A percentile compares a stretch with the other conserved stretches of the same genome.
These are phyloP conservation scores for Caracal caracal DNA, from an alignment of 2,113 vertebrate genomes.

Conservation along the genomic window DNA sequence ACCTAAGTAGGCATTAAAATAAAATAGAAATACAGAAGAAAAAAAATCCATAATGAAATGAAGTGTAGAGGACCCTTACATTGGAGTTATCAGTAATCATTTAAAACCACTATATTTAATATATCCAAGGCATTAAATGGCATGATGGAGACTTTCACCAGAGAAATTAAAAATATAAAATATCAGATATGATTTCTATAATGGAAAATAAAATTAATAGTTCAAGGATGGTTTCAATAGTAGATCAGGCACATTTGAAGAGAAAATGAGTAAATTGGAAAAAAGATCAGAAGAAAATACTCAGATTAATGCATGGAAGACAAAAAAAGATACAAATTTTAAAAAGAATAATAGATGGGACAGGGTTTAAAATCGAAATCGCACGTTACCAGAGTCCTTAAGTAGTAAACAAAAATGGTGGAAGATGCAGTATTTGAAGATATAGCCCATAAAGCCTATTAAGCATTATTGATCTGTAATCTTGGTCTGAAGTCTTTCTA, in stretches of 20 bases:
- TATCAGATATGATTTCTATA: neutral
- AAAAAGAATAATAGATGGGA: neutral
- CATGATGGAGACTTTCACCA: neutral
- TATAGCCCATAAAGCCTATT: neutral
- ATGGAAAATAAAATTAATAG: neutral
- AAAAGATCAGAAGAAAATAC: neutral
- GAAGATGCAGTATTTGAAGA: neutral
- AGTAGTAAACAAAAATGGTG: neutral
- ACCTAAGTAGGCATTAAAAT: neutral
- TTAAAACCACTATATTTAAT: neutral
- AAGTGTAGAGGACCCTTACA: neutral
- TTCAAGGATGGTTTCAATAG: neutral
- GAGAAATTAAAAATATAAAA: neutral
- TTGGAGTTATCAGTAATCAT: neutral
- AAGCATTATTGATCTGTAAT: neutral
- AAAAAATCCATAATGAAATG: neutral
- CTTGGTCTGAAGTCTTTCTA: neutral
- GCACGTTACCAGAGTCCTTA: neutral
- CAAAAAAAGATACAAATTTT: neutral
- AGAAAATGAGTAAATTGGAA: neutral
- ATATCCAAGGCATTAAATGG: neutral
- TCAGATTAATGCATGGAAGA: neutral
- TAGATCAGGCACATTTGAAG: neutral
- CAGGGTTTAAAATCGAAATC: neutral
- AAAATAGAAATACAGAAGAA: neutral